Base-by-base conservation (phyloP, 2,113 vertebrate genomes). In the Lagopus leucura region DNA sequence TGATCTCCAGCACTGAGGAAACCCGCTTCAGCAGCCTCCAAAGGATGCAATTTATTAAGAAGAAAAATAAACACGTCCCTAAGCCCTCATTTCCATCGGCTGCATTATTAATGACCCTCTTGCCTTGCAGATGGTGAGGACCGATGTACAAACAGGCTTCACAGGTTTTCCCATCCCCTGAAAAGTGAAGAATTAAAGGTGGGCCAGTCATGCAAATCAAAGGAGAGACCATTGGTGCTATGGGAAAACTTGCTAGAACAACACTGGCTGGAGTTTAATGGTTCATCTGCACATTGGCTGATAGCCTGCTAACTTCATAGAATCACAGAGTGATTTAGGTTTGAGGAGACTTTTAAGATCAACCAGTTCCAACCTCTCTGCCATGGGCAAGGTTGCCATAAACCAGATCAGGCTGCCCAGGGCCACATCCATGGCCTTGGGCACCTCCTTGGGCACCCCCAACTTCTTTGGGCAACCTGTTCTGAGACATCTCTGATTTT, bases 1-100 rank as follows among this genome's bases (percentile, higher is more conserved):
- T 69, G 79, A 75, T 69, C 43, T 64, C 42, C 47, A 92, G 75
- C 72, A 36, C 67, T 30, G 40, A 52, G 57, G 65, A 93, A 72
- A 94, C 72, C 43, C 60, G 38, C 36, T 86, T 86, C 72, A 78
- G 65, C 18, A 71, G 55, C 58, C 79, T 92, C 65, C 27, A 5
- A 83, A 84, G 82, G 52, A 86, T 90, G 73, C 36, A 83, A 77
- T 95, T 88, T 81, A 90, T 94, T 90, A 84, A 90, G 65, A 80
- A 0, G 13, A 80, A 86, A 67, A 88, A 65, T 78, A 58, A 76
- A 92, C 65, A 24, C 54, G 65, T 88, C 85, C 86, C 94, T 69
- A 86, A 94, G 73, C 79, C 21, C 79, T 93, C n/a, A 1, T 90
- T 86, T 78, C 87, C 89, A 54, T 10, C 4, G 67, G 43, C 32